phyloP scores from a whole-genome alignment of 2,797 vertebrate species.

The Myripristis jacobus region DNA sequence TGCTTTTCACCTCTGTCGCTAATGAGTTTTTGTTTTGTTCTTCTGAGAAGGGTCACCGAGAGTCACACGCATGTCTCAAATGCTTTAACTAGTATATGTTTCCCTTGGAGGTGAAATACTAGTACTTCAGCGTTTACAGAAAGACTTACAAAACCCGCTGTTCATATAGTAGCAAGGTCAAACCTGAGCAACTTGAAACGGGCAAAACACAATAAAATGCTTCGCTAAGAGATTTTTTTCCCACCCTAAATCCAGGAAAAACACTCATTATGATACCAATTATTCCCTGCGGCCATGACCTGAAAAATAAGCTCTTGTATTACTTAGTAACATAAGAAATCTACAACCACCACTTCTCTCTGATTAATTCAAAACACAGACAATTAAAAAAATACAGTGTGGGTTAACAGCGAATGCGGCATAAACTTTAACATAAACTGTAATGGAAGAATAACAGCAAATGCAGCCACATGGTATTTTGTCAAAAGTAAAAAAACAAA shows the following conservation, averaged over 20 bases:
- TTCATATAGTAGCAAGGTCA: background rate
- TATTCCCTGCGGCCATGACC: background rate
- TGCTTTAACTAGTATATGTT: background rate
- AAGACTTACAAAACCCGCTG: background rate
- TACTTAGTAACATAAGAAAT: no score
- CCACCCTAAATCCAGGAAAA: background rate
- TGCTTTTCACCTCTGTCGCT: background rate
- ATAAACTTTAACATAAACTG: background rate
- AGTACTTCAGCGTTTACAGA: background rate
- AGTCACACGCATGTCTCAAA: background rate
- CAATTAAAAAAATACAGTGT: no score
- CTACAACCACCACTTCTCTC: background rate
- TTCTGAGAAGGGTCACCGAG: background rate
- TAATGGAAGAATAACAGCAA: conserved; percentile 26
- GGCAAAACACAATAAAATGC: background rate
- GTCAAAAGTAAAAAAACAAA: conserved; percentile 14
- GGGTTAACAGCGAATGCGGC: conserved; percentile 1
- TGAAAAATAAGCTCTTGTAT: background rate
- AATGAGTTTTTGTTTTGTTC: background rate
- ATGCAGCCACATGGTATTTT: conserved; percentile 41
- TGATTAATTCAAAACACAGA: background rate
- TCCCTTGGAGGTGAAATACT: background rate
- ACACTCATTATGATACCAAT: background rate
- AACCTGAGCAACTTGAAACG: background rate
- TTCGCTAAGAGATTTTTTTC: background rate